Evolutionary conservation across 2,888 invertebrate genomes (phyloP).

Genomic region (Sarcophaga rosellei): DNA sequence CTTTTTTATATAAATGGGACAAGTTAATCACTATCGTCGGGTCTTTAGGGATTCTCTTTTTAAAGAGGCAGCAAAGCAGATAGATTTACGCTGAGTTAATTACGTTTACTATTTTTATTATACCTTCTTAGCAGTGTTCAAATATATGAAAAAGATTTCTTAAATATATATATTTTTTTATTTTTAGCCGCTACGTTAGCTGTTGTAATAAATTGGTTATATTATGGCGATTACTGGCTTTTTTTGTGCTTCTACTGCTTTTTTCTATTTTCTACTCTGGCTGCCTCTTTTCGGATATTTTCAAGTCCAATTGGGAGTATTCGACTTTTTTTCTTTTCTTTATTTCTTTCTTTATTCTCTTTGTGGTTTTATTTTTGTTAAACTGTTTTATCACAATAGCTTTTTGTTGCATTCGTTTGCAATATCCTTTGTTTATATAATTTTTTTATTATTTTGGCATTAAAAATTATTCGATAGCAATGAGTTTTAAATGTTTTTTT

Average conservation of each 20-base stretch:
- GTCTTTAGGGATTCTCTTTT: not conserved
- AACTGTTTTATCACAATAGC: constrained; percentile 46
- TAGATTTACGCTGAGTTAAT: too few species aligned
- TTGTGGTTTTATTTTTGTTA: constrained; percentile 37
- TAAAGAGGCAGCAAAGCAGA: not conserved
- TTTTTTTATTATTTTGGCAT: constrained; percentile 13
- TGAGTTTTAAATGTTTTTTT: constrained; percentile 40
- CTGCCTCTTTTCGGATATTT: constrained; percentile 51
- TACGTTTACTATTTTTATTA: not conserved
- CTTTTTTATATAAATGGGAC: not conserved
- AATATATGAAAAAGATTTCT: constrained; percentile 5
- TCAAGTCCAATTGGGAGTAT: constrained; percentile 68
- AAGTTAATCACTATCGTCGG: not conserved
- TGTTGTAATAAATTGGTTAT: constrained; percentile 48
- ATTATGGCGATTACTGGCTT: constrained; percentile 61
- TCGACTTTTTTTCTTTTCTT: constrained; percentile 35
- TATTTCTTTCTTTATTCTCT: constrained; percentile 32
- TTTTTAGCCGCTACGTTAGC: constrained; percentile 47
- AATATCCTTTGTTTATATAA: constrained; percentile 16
- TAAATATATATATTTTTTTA: constrained; percentile 27
- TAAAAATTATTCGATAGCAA: constrained; percentile 6
- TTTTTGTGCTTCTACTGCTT: constrained; percentile 51
- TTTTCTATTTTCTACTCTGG: constrained; percentile 25
- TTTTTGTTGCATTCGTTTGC: constrained; percentile 26
- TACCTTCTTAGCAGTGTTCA: not conserved